phyloP scores from a whole-genome alignment of 2,888 invertebrate species.

The Tinea trinotella region DNA sequence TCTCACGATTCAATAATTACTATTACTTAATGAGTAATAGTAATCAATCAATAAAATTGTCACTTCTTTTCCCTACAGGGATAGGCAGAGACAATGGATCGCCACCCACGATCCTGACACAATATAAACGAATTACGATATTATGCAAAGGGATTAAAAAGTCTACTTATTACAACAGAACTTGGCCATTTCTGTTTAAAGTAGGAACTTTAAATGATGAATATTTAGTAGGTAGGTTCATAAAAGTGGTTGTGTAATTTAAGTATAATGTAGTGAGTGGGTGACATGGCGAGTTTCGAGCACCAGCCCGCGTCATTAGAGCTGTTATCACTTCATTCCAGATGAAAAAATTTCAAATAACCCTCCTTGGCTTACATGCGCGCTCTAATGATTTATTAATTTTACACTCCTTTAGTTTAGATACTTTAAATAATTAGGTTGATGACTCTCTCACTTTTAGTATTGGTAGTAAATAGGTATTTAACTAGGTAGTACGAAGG shows the following conservation, averaged over 20 bases:
- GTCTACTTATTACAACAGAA: too few species aligned
- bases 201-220: too few species aligned
- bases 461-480: background rate
- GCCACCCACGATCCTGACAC: too few species aligned
- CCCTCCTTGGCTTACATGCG: conserved; percentile 58
- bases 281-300: conserved; percentile 13
- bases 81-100: too few species aligned
- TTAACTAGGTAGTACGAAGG: too few species aligned
- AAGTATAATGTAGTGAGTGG: conserved; percentile 17
- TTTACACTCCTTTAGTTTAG: conserved; percentile 41
- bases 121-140: too few species aligned
- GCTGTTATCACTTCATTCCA: conserved; percentile 71
- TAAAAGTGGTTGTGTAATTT: conserved; percentile 8
- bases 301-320: conserved; percentile 53
- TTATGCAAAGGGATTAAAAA: too few species aligned
- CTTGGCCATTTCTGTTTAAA: too few species aligned
- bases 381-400: conserved; percentile 69
- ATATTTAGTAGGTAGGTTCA: background rate
- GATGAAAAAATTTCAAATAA: conserved; percentile 70
- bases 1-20: too few species aligned
- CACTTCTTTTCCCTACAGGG: too few species aligned
- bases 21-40: too few species aligned
- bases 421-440: background rate
- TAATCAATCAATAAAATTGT: too few species aligned
- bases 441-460: background rate